Percentiles rank a stretch among this genome's conserved stretches.
Conservation (phyloP, 2,113 vertebrate species). For the Festucalex cinctus region DNA sequence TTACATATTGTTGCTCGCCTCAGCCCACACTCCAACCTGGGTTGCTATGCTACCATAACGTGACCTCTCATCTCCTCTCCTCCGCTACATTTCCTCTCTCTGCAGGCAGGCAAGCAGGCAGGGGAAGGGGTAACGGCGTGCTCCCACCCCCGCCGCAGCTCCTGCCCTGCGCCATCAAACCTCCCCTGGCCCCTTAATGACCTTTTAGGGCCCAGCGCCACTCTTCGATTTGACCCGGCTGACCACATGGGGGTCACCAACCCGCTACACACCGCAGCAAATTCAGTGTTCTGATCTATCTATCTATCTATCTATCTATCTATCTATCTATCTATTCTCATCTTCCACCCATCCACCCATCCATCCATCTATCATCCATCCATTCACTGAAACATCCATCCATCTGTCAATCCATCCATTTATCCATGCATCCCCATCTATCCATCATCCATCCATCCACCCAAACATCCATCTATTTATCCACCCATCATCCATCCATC, state of each 20-base stretch:
- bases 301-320: no score
- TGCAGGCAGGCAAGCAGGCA: constrained; percentile 42
- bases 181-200: constrained; percentile 60
- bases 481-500: not conserved
- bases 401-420: no score
- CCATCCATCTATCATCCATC: not conserved
- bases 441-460: not conserved
- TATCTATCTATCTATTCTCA: not conserved
- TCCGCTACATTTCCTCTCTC: constrained; percentile 59
- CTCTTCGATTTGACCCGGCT: constrained; percentile 66
- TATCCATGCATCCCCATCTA: no score
- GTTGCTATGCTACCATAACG: constrained; percentile 74
- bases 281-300: constrained; percentile 22
- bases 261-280: constrained; percentile 65
- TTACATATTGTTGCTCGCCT: constrained; percentile 71
- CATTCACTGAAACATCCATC: not conserved
- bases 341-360: not conserved
- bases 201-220: constrained; percentile 48
- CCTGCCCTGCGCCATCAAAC: constrained; percentile 25
- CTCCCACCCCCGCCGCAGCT: constrained; percentile 27
- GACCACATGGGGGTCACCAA: constrained; percentile 56
- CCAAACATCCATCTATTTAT: not conserved
- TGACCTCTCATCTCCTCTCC: constrained; percentile 69
- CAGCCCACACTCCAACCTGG: constrained; percentile 73
- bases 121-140: constrained; percentile 58